Conservation (phyloP, 2,797 vertebrate species). For the Pithecia hirsuta region DNA sequence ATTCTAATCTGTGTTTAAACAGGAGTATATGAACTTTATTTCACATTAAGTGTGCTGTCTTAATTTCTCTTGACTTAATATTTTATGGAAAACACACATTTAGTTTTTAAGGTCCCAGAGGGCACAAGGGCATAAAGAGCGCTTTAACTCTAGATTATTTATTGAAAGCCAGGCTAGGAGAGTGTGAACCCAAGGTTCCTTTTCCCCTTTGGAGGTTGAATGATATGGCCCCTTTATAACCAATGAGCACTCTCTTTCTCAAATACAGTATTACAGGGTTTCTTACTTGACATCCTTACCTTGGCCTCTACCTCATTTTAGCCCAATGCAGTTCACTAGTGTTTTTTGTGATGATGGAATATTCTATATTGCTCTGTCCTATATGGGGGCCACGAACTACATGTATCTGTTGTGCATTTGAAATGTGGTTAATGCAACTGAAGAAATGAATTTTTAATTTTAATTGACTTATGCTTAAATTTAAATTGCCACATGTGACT, state of each 20-base stretch:
- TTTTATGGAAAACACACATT: constrained; percentile 77
- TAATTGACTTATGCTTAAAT: not conserved
- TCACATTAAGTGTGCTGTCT: constrained; percentile 82
- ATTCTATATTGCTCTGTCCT: not conserved
- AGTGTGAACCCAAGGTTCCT: not conserved
- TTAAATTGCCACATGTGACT: not conserved
- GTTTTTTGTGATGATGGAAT: not conserved
- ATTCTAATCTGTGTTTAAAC: constrained; percentile 88
- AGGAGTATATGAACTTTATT: constrained; percentile 85
- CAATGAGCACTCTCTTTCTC: not conserved
- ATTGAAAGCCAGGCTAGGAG: not conserved
- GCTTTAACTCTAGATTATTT: constrained; percentile 9
- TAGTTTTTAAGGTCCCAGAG: constrained; percentile 68
- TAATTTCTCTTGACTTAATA: constrained; percentile 78
- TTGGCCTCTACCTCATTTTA: not conserved
- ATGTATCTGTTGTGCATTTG: not conserved
- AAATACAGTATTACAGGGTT: not conserved
- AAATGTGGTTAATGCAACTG: not conserved
- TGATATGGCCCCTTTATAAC: not conserved
- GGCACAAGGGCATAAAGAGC: constrained; percentile 46
- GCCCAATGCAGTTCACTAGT: not conserved
- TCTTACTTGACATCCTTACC: not conserved
- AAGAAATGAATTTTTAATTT: constrained; percentile 21
- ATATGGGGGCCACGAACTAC: not conserved
- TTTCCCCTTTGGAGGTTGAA: not conserved